These are phyloP conservation scores for Monomorium pharaonis DNA, from an alignment of 1,140 invertebrate species.

Conservation along the genomic window DNA sequence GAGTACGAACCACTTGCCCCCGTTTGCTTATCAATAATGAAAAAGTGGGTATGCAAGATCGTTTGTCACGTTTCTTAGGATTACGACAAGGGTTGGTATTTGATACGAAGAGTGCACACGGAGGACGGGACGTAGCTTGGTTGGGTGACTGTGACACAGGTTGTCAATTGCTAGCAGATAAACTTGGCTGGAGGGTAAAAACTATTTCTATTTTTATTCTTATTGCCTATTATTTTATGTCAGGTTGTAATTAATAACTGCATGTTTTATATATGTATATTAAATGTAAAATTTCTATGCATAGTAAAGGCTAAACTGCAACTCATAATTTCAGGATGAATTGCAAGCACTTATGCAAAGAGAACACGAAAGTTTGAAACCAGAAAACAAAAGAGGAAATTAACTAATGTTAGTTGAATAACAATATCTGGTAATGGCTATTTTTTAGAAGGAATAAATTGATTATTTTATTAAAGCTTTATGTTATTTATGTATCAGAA, in stretches of 20 bases:
- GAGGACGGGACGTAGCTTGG: conserved; percentile 92
- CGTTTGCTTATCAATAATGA: conserved; percentile 94
- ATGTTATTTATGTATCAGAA: neutral
- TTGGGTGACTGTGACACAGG: conserved; percentile 96
- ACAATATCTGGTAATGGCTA: neutral
- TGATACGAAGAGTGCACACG: conserved; percentile 87
- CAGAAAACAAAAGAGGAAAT: conserved; percentile 28
- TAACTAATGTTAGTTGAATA: neutral
- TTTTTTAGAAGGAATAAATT: conserved; percentile 9
- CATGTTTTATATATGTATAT: neutral
- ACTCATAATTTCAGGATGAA: conserved; percentile 85
- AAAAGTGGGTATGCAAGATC: conserved; percentile 87
- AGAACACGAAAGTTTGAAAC: conserved; percentile 86
- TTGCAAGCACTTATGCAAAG: conserved; percentile 86
- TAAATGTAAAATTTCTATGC: neutral
- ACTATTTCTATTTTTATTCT: conserved; percentile 8
- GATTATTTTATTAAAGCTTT: conserved; percentile 27
- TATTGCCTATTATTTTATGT: neutral
- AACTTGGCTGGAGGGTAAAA: conserved; percentile 92
- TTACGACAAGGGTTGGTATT: conserved; percentile 88
- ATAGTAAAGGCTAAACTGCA: neutral
- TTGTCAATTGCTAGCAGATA: conserved; percentile 91
- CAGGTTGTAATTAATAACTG: neutral
- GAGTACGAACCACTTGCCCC: conserved; percentile 90
- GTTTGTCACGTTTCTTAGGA: conserved; percentile 86